A percentile compares a stretch with the other conserved stretches of the same genome.
These are phyloP conservation scores for Anguilla anguilla DNA, from an alignment of 2,797 vertebrate genomes.

Conservation along the genomic window DNA sequence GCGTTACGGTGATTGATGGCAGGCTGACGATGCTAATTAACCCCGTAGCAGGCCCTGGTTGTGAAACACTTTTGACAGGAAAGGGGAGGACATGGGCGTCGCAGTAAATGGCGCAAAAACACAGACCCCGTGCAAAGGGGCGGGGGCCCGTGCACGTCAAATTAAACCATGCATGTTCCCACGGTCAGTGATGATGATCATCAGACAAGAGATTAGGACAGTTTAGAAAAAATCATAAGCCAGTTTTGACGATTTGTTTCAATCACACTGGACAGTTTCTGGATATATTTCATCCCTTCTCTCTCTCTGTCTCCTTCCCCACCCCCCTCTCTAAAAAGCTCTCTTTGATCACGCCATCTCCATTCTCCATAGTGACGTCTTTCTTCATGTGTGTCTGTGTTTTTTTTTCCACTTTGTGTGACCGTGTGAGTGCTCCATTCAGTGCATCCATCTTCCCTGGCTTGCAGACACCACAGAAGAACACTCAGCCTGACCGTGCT, in stretches of 20 bases:
- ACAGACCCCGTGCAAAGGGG: not conserved
- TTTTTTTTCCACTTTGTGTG: not conserved
- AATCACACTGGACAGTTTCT: not conserved
- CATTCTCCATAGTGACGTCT: not conserved
- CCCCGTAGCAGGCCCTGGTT: conserved; percentile 48
- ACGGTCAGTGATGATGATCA: not conserved
- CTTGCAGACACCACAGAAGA: not conserved
- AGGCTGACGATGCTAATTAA: conserved; percentile 54
- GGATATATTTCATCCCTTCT: conserved; percentile 31
- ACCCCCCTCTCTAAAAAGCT: not conserved
- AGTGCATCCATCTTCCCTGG: not conserved
- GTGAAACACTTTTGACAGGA: conserved; percentile 22
- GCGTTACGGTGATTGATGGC: conserved; percentile 47
- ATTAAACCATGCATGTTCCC: not conserved
- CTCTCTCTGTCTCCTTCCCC: conserved; percentile 12
- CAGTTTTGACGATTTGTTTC: not conserved
- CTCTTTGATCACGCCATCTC: not conserved
- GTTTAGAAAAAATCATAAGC: not conserved
- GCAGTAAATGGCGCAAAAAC: not conserved
- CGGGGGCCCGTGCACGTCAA: not conserved
- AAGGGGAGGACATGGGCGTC: conserved; percentile 30
- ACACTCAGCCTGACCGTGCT: not conserved
- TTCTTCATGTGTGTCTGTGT: not conserved
- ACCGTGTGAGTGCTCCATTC: not conserved
- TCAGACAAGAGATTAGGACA: not conserved